Percentiles rank a stretch among this genome's conserved stretches.
These are phyloP conservation scores for Caerostris darwini DNA, from an alignment of 1,140 invertebrate genomes.

Conservation along the genomic window DNA sequence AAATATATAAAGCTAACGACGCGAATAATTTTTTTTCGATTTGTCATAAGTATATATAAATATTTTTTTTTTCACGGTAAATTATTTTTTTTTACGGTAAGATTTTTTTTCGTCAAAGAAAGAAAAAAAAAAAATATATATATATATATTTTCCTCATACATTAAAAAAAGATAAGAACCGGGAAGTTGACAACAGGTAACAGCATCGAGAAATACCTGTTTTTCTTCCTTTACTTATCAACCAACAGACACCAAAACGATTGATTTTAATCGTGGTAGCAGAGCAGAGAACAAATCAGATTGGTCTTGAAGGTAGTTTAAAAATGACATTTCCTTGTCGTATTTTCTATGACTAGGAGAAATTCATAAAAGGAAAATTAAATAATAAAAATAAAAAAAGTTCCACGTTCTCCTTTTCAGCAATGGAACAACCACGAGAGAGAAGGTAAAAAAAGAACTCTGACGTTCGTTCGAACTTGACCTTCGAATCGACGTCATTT, in stretches of 20 bases:
- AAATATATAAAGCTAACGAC: too few relatives aligned
- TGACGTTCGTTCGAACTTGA: neutral
- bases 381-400: neutral
- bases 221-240: neutral
- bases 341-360: neutral
- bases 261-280: neutral
- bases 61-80: neutral
- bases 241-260: neutral
- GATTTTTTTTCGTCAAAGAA: neutral
- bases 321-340: neutral
- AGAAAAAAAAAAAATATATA: neutral
- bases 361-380: neutral
- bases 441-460: neutral
- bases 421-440: neutral
- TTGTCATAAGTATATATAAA: neutral
- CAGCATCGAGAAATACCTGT: neutral
- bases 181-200: neutral
- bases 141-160: neutral
- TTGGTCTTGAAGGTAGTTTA: neutral
- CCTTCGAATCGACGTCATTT: neutral
- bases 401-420: neutral
- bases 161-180: neutral
- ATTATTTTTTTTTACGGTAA: neutral
- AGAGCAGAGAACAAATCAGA: neutral
- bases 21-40: neutral